Evolutionary conservation across 2,888 invertebrate genomes (phyloP), one percentile per base, ranked within the genome.

Genomic region (Lomographa bimaculata): DNA sequence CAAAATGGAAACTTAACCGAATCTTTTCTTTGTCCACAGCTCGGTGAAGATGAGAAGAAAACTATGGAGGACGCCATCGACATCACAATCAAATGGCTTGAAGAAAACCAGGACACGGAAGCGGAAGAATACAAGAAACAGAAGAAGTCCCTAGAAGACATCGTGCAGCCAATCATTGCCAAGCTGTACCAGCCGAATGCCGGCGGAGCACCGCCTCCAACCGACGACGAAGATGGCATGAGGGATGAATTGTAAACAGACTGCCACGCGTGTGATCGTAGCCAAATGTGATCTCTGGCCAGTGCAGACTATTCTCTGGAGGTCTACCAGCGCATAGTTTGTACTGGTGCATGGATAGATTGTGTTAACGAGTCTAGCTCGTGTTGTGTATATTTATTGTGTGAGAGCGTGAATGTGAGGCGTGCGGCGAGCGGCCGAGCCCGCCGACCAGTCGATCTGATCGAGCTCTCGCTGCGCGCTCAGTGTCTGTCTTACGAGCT

Each of bases 41-140:
- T 92, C 82, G 94, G 93, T 41, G 96, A 95, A 10, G 95, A 96
- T 0, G 99, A 99, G 59, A 99, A 98, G 80, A 87, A 94, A 3
- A 98, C 96, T 71, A 96, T 99, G 93, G 97, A 98, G 72, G 94
- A 95, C 62, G 97, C 96, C n/a, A 95, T 99, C 54, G 98, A 98
- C 44, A 98, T 97, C 60, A 95, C 97, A 55, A 98, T 99, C 79
- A 97, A 98, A 71, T 99, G 99, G 99, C 90, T 99, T 51, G 98
- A 99, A 81, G 94, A 95, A 57, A 98, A 99, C 85, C 95, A 95
- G 65, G 97, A 98, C 64, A 95, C 96, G 0, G 97, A 98, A 46
- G 91, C 95, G 0, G 97, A 97, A 61, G 97, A 97, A 43, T 96
- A 96, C 89, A 97, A 97, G 81, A 95, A 95, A 70, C 97, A 98